Evolutionary conservation across 2,113 vertebrate species (phyloP), one percentile per base, ranked within the genome.

Genomic region (Dipodomys merriami): DNA sequence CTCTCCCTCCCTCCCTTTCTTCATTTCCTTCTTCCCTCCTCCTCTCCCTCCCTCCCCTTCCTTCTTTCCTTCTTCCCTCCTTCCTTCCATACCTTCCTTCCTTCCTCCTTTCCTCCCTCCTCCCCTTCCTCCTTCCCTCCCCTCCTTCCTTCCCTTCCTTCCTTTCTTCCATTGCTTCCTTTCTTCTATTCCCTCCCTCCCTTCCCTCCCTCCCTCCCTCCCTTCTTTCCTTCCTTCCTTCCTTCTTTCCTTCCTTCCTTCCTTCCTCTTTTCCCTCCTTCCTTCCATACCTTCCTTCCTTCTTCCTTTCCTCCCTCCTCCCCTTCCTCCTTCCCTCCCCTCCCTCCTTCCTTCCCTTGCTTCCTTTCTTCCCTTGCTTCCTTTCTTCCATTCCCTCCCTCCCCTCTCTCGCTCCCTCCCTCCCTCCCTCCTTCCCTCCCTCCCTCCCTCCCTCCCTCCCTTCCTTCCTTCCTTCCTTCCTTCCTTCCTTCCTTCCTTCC

Each of bases 151-250:
- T 87, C 84, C 93, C 33, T 84, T 97, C 71, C 93, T 86, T 49
- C 46, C 46, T 49, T 10, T 49, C 46, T 10, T 49, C 53, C 39
- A n/a, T 57, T 95, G 74, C n/a, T 49, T 49, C 46, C 46, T 49
- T 49, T 5, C 46, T 49, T 49, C 29, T 12, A 49, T 15, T 25
- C 9, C 39, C 35, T 57, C 95, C 80, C n/a, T 8, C 46, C 44
- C 67, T 13, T 87, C 84, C 93, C 33, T 84, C 97, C 71, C 93
- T n/a, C n/a, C n/a, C n/a, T n/a, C n/a, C 88, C 30, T 20, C 82
- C 23, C 86, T 83, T 78, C 22, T 4, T 4, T 44, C 1, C 20
- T 19, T n/a, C 60, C 60, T 60, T 10, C 10, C 46, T 3, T 57
- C 53, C 13, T 15, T 3, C 53, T 57, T 15, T 10, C 13, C 15